A percentile compares a stretch with the other conserved stretches of the same genome.
Evolutionary conservation across 2,113 vertebrate species (phyloP).

Genomic region (Tragulus kanchil): DNA sequence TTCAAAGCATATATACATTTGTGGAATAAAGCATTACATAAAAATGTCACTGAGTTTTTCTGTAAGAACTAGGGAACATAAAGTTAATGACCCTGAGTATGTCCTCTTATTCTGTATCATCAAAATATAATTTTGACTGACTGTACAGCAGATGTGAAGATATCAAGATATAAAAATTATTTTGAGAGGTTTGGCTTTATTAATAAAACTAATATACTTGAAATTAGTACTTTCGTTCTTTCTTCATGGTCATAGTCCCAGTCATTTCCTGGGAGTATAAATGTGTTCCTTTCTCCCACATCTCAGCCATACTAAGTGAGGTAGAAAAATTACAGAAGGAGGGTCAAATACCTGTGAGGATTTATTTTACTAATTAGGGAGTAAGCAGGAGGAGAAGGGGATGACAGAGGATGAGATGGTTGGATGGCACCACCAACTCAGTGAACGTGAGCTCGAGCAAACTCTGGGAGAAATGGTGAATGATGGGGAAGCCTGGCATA

Average conservation of each 20-base stretch:
- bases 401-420: no score
- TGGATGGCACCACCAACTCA: no score
- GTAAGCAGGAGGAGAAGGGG: no score
- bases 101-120: background rate
- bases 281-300: background rate
- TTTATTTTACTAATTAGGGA: background rate
- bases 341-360: background rate
- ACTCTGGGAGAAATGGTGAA: no score
- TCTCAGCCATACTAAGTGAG: background rate
- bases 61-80: background rate
- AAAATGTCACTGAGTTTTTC: background rate
- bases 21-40: background rate
- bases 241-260: background rate
- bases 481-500: no score
- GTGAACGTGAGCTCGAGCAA: no score
- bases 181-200: background rate
- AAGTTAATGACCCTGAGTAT: background rate
- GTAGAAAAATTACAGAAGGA: background rate
- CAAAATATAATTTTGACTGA: background rate
- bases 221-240: background rate
- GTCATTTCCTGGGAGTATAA: background rate
- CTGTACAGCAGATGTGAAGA: background rate
- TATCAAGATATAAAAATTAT: background rate
- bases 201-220: constrained; percentile 43
- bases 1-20: background rate